A percentile compares a stretch with the other conserved stretches of the same genome.
Evolutionary conservation across 2,113 vertebrate species (phyloP).

Genomic region (Murina feae): DNA sequence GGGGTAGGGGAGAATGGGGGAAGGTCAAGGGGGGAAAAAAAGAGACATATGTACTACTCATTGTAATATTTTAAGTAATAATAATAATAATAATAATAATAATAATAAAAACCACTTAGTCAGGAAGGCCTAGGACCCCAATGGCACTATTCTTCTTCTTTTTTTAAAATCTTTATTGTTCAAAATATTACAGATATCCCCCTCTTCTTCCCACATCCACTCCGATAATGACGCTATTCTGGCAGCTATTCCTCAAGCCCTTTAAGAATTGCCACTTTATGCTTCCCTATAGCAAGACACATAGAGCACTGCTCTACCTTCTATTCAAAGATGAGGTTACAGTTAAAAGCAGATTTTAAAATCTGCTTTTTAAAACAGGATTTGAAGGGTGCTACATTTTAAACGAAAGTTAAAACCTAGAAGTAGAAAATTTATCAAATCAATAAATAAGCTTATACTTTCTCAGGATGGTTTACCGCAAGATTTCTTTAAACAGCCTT

Average conservation of each 20-base stretch:
- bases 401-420: neutral
- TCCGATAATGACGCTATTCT: neutral
- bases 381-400: neutral
- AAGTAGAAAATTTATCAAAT: neutral
- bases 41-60: no score
- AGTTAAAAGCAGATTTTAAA: slow-evolving; percentile 5
- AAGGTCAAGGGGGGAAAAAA: no score
- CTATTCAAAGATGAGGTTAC: neutral
- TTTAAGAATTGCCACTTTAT: neutral
- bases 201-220: no score
- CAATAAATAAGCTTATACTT: slow-evolving; percentile 5
- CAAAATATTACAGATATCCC: no score
- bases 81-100: no score
- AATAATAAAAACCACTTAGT: neutral
- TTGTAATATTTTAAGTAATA: no score
- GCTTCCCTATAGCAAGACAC: neutral
- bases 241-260: neutral
- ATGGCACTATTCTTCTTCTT: neutral
- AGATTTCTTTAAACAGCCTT: neutral
- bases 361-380: neutral
- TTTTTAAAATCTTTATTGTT: no score
- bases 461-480: neutral
- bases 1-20: no score
- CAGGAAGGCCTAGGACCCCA: neutral
- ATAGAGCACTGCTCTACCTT: neutral